Base-by-base conservation (phyloP, 2,113 vertebrate species). In the Sula dactylatra region DNA sequence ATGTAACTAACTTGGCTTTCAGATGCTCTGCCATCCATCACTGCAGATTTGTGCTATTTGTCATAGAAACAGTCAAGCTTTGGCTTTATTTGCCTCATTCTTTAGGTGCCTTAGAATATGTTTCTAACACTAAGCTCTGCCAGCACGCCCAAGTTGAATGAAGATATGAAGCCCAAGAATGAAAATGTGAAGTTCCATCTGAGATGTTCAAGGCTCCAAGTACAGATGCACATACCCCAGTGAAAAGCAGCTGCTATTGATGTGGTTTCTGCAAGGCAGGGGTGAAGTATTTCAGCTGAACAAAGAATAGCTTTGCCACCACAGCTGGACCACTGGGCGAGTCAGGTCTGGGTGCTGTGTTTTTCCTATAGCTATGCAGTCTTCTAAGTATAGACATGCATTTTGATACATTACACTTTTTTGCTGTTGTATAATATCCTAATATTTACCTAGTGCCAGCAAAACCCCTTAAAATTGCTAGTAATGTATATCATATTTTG, bases 211-310 rank as follows among this genome's bases (percentile, higher is more conserved):
- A 85, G 52, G 31, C 6, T 62, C 12, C 49, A 56, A 25, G 36
- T 20, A 11, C 18, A 77, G 61, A 61, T 9, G 25, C 32, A n/a
- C 3, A 1, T 17, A 54, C 2, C 9, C 9, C 0, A 3, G 10
- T 18, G 52, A 79, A 87, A 88, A 89, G 8, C 24, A 56, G 20
- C 42, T 65, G 16, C 38, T 82, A 16, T 8, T n/a, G 22, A 24
- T 45, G 21, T 20, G n/a, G 15, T 6, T 94, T 79, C 65, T 67
- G 32, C 47, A 47, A 74, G 25, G n/a, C 34, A 9, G 11, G 7
- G 5, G 1, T 67, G 40, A 31, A 27, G 16, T 29, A 7, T 76
- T 95, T 45, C 56, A 82, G 27, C 22, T 54, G n/a, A 64, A 40
- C 16, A 55, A 74, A 45, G 10, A 45, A 64, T 4, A 71, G 5